Evolutionary conservation across 2,113 vertebrate species (phyloP), one percentile per base, ranked within the genome.

Genomic region (Hiodon alosoides): DNA sequence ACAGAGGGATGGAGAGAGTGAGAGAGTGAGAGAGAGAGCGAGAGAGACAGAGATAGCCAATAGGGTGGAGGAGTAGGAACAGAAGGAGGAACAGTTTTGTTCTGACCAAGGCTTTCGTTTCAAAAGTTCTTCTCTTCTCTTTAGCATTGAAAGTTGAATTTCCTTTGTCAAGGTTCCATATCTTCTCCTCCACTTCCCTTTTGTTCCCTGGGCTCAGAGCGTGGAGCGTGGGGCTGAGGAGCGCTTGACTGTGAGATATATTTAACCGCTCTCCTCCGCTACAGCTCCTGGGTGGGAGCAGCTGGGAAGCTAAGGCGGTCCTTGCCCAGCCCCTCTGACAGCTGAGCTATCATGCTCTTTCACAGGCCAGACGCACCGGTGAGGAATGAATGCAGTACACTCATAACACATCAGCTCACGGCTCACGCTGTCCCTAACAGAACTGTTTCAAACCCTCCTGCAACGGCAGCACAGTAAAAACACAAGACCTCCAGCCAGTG

Each of bases 241-340:
- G 79, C 79, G 53, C 60, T 60, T n/a, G 66, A 82, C 89, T 90
- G 90, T 88, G 48, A 64, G 86, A 89, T 91, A 92, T 89, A 87
- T 91, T 89, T 92, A 90, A 83, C 87, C 76, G 17, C 5, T 71
- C 69, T 74, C 31, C 81, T 74, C 79, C 57, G 80, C 86, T 85
- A 82, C 31, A 31, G 31, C 82, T 80, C 78, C 14, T 73, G 79
- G 75, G 55, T 17, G 72, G 61, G 61, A 65, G 86, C 87, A 89
- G 89, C 89, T 89, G 89, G 81, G 77, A 57, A 31, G 72, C 70
- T 64, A 68, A 71, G 66, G 64, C 55, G 86, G 74, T 82, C 77
- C 50, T 65, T 74, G n/a, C 50, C 68, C 69, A 51, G 73, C 9
- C 53, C 11, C 8, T 58, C 73, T 78, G 79, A 84, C 82, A 80